These are phyloP conservation scores for Schizothorax lantsangensis DNA, from an alignment of 2,797 vertebrate genomes.

Conservation along the genomic window DNA sequence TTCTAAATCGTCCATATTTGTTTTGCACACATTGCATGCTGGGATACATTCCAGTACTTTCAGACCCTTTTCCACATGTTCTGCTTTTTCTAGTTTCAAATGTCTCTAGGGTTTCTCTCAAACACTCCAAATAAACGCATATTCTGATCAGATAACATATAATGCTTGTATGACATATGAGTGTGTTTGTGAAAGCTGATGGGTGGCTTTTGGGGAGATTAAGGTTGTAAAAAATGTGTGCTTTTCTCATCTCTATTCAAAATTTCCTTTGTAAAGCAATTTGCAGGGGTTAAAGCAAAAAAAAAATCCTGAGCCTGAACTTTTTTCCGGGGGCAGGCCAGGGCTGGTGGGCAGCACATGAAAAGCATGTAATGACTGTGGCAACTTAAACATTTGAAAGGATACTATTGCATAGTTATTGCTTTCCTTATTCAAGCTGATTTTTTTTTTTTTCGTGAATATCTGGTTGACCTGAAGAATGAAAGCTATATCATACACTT, in stretches of 20 bases:
- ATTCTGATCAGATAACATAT: neutral
- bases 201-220: neutral
- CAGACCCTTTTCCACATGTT: neutral
- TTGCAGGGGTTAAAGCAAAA: neutral
- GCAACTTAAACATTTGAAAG: no score
- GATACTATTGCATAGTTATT: no score
- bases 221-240: neutral
- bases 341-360: no score
- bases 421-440: no score
- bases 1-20: neutral
- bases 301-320: no score
- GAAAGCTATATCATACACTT: no score
- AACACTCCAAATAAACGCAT: neutral
- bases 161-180: neutral
- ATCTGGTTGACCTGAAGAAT: no score
- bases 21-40: neutral
- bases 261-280: neutral
- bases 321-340: no score
- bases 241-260: neutral
- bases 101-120: neutral
- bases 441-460: no score
- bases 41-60: slow-evolving; percentile 2
- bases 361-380: no score
- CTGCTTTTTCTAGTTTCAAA: slow-evolving; percentile 2
- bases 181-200: neutral